Percentiles rank a stretch among this genome's conserved stretches.
These are phyloP conservation scores for Eudyptes chrysolophus DNA, from an alignment of 2,113 vertebrate species.

Conservation along the genomic window DNA sequence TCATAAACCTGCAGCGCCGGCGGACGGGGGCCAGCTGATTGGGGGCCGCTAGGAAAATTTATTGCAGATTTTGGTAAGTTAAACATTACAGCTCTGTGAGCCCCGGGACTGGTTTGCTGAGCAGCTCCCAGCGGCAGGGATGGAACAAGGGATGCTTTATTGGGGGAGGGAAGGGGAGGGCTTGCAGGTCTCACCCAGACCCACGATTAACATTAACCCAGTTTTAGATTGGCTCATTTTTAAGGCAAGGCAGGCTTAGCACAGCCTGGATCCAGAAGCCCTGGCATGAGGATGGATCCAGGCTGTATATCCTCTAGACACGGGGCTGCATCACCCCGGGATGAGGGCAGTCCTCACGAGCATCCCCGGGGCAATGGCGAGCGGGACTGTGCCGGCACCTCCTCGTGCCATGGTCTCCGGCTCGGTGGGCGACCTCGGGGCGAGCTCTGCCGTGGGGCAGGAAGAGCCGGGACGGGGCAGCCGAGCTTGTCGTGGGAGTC, in stretches of 20 bases:
- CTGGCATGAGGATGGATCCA: background rate
- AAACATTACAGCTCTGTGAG: conserved; percentile 49
- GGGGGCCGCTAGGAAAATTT: conserved; percentile 50
- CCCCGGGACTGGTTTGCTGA: background rate
- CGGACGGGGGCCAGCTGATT: background rate
- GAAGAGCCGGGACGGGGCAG: conserved; percentile 58
- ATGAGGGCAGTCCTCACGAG: background rate
- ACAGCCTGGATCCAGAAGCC: background rate
- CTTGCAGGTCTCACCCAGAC: conserved; percentile 32
- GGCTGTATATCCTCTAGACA: background rate
- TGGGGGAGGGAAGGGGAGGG: background rate
- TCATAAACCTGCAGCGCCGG: conserved; percentile 33
- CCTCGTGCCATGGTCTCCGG: background rate
- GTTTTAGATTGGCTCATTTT: background rate
- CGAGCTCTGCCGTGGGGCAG: conserved; percentile 53
- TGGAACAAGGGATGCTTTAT: conserved; percentile 58
- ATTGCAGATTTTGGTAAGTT: conserved; percentile 62
- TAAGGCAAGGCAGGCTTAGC: background rate
- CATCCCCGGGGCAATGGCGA: fast-evolving
- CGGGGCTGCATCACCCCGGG: fast-evolving
- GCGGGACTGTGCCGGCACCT: background rate
- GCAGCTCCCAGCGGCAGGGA: background rate
- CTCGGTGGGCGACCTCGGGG: background rate
- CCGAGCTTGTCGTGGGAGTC: conserved; percentile 39
- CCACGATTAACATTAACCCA: background rate